phyloP scores from a whole-genome alignment of 1,140 invertebrate species.

The Sminthurinus signatus region DNA sequence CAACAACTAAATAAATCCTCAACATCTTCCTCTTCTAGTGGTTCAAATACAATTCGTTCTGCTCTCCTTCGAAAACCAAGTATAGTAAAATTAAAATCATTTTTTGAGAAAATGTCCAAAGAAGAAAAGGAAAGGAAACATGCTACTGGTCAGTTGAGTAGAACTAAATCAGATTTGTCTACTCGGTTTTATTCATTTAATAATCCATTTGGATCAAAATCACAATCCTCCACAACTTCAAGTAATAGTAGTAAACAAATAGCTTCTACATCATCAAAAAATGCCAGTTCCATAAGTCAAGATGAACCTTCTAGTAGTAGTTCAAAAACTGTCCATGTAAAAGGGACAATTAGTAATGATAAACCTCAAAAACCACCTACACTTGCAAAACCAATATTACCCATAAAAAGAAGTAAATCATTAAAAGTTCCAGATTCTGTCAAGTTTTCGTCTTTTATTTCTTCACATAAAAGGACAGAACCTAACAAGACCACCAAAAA shows the following conservation, averaged over 20 bases:
- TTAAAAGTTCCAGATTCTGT: constrained; percentile 40
- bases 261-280: not conserved
- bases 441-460: not conserved
- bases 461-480: too few species aligned
- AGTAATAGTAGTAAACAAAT: not conserved
- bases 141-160: constrained; percentile 25
- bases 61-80: constrained; percentile 46
- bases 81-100: constrained; percentile 48
- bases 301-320: not conserved
- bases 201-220: not conserved
- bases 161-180: constrained; percentile 38
- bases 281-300: not conserved
- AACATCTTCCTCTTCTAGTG: too few species aligned
- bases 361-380: constrained; percentile 24
- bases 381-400: constrained; percentile 33
- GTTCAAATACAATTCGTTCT: constrained; percentile 10
- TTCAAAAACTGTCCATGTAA: not conserved
- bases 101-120: constrained; percentile 47
- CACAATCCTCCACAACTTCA: not conserved
- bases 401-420: constrained; percentile 47
- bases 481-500: constrained; percentile 3
- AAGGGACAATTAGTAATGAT: not conserved
- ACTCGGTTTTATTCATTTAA: constrained; percentile 30
- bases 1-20: not conserved
- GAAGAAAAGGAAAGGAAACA: constrained; percentile 35